Base-by-base conservation (phyloP, 1,140 invertebrate genomes). In the Vollenhovia emeryi region DNA sequence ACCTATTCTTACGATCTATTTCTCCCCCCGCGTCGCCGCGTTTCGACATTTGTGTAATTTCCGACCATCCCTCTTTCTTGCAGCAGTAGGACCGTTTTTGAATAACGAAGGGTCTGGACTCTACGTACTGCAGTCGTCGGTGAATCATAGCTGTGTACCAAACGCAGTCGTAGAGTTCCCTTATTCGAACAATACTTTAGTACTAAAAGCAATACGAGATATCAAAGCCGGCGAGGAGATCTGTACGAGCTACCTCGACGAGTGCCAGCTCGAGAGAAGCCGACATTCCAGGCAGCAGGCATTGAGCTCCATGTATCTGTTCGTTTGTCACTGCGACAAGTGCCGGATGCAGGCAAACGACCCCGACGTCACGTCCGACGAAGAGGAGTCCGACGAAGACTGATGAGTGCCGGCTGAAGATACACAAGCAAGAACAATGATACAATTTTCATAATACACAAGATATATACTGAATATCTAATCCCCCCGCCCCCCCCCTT, bases 81-180 rank as follows among this genome's bases (percentile, higher is more conserved):
- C 93, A 98, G 98, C 97, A 93, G 97, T 97, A 60, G 98, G 98
- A 24, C 95, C 96, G 82, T 99, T 99, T 94, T 93, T 99, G 18
- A 98, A 99, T 93, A 98, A 97, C 93, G 98, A 99, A 96, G 99
- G 98, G 2, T 98, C 98, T 21, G 99, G 98, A 2, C 94, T 99
- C 0, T 99, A 98, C 94, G 91, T 95, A 21, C 88, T 98, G 0
- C 98, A 99, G 93, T 99, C 98, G 92, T 95, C 97, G 48, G 97
- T 97, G 75, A 99, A 99, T 95, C 99, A 99, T 94, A 99, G 98
- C 92, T 99, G 99, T 93, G 92, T 95, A 0, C 98, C 98, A 6
- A 99, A 99, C 95, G 98, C 98, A 3, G 96, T 97, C 91, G 96
- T 97, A 0, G 96, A 96, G 24, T 99, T 99, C 93, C 97, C 97